A percentile compares a stretch with the other conserved stretches of the same genome.
Evolutionary conservation across 2,797 vertebrate genomes (phyloP).

Genomic region (Ctenopoma multispine): DNA sequence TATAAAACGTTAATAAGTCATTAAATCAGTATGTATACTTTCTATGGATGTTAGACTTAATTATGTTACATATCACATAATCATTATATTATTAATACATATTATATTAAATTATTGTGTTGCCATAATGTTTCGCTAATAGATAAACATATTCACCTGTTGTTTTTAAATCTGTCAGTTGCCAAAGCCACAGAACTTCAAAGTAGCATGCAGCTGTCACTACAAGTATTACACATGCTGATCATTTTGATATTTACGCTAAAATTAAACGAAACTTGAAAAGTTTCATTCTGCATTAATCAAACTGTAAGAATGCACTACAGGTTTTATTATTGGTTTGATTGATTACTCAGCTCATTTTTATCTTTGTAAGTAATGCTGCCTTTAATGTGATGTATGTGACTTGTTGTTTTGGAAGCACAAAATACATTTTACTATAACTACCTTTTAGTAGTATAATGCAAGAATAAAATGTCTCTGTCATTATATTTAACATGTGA

Average conservation of each 20-base stretch:
- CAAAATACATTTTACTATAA: slow-evolving; percentile 6
- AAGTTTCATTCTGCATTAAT: not conserved
- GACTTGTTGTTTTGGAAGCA: slow-evolving; percentile 9
- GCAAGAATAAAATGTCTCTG: not conserved
- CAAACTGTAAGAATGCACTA: not conserved
- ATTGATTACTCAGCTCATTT: not conserved
- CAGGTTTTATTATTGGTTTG: not conserved
- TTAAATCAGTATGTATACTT: not conserved
- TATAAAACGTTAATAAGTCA: slow-evolving; percentile 1
- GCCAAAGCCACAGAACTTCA: not conserved
- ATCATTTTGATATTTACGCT: not conserved
- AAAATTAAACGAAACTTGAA: not conserved
- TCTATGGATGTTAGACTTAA: slow-evolving; percentile 10
- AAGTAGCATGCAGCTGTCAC: slow-evolving; percentile 2
- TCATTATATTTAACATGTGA: not conserved
- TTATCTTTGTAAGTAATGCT: not conserved
- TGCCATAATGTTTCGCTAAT: not conserved
- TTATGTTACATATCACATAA: not conserved
- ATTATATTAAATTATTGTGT: not conserved
- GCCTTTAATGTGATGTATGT: slow-evolving; percentile 1
- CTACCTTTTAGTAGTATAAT: not conserved
- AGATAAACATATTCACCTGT: not conserved
- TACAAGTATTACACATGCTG: slow-evolving; percentile 5
- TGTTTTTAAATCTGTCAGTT: not conserved
- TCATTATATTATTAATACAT: not conserved